These are phyloP conservation scores for Actinia equina DNA, from an alignment of 64 coral and sea anemone genomes.

Conservation along the genomic window DNA sequence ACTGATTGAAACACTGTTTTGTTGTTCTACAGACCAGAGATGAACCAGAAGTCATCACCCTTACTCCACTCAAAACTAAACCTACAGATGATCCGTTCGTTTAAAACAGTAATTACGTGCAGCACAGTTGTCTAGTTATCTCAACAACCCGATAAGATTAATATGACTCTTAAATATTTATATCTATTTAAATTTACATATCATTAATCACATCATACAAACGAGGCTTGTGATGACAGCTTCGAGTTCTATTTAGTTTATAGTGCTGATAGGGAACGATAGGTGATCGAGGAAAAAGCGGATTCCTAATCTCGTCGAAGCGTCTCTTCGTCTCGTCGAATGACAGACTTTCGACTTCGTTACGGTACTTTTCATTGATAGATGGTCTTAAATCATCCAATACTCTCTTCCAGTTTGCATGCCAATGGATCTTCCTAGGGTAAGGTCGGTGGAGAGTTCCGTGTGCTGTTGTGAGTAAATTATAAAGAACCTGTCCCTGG, in stretches of 20 bases:
- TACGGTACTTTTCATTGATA: not conserved
- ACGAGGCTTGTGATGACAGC: conserved; percentile 19
- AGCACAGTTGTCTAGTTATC: too few species aligned
- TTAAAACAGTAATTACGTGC: not conserved
- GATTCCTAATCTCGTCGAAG: conserved; percentile 45
- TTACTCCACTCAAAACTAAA: not conserved
- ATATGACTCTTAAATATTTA: not conserved
- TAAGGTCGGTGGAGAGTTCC: conserved; percentile 32
- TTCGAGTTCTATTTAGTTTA: conserved; percentile 23
- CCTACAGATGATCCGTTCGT: not conserved
- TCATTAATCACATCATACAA: conserved; percentile 28
- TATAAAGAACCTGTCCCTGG: conserved; percentile 45
- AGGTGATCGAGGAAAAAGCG: conserved; percentile 2
- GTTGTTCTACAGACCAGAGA: not conserved
- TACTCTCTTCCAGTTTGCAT: conserved; percentile 19
- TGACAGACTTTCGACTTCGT: conserved; percentile 26
- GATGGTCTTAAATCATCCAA: conserved; percentile 24
- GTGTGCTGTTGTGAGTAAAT: conserved; percentile 23
- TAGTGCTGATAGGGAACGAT: conserved; percentile 38
- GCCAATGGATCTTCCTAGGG: conserved; percentile 20
- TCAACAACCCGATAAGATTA: not conserved
- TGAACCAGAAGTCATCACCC: not conserved
- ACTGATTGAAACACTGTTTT: not conserved
- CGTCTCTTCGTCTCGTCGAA: conserved; percentile 12
- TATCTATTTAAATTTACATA: not conserved